Base-by-base conservation (phyloP, 2,113 vertebrate species). In the Cavia aperea region DNA sequence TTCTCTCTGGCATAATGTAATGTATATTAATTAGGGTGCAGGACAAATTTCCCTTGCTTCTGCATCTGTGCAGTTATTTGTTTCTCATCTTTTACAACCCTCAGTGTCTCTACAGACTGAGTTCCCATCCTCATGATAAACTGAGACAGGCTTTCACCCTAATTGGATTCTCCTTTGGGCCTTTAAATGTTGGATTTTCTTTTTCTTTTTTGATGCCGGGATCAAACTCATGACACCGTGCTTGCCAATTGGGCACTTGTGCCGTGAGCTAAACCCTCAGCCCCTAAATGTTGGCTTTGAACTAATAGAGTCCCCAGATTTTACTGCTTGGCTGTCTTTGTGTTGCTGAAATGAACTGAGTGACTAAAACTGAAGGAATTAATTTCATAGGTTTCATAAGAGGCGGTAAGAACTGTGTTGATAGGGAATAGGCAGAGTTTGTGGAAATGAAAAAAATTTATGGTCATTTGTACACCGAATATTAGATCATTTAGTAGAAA, bases 401-500 rank as follows among this genome's bases (percentile, higher is more conserved):
- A 78, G 36, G 24, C 24, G 33, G 12, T 92, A 77, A 68, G 73
- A 88, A 93, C 26, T 73, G 21, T 89, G 16, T 60, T 82, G 29
- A 21, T 36, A 88, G 29, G 36, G 26, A 91, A 75, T 73, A 88
- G 60, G 36, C 36, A 29, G 65, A 43, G 63, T 88, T 82, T 66
- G 62, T 88, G 63, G 31, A 68, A 92, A 79, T 81, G 13, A 83
- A 33, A 15, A 63, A 93, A 92, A 62, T 54, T 88, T 90, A 60
- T 54, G 62, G n/a, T 89, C 39, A 88, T 92, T 81, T 70, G 62
- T 78, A 46, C 36, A 88, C 54, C 81, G 81, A 85, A 66, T 70
- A 78, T 68, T 33, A 51, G n/a, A 62, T 92, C 4, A 70, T 73
- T 92, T 82, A 78, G 58, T 79, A 51, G 56, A 86, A 90, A 11